A percentile compares a stretch with the other conserved stretches of the same genome.
Conservation (phyloP, 2,113 vertebrate genomes). For the Cathartes aura region DNA sequence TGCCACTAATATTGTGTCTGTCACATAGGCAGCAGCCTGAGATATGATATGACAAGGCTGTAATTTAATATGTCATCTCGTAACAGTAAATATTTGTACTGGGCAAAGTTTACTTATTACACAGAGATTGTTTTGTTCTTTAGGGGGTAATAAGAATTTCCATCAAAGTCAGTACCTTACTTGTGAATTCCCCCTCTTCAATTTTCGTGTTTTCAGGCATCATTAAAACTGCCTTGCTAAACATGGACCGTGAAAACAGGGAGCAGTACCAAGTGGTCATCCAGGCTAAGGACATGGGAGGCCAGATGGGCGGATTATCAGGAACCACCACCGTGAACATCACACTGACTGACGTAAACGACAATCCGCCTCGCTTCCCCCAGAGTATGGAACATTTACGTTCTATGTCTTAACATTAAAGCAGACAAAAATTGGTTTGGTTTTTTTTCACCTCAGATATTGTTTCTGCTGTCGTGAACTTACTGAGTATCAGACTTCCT, state of each 20-base stretch:
- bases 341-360: constrained; percentile 90
- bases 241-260: constrained; percentile 93
- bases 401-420: not conserved
- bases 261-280: constrained; percentile 96
- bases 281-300: constrained; percentile 97
- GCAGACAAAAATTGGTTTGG: not conserved
- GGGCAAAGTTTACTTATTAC: constrained; percentile 7
- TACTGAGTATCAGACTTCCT: not conserved
- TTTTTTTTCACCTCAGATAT: not conserved
- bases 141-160: not conserved
- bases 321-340: constrained; percentile 95
- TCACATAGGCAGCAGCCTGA: constrained; percentile 7
- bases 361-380: constrained; percentile 92
- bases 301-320: constrained; percentile 94
- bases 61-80: constrained; percentile 42
- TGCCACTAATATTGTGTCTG: not conserved
- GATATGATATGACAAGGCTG: constrained; percentile 11
- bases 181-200: constrained; percentile 17
- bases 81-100: constrained; percentile 43
- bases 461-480: not conserved
- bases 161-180: not conserved
- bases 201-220: constrained; percentile 81
- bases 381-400: constrained; percentile 83
- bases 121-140: not conserved
- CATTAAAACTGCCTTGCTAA: constrained; percentile 92